phyloP scores from a whole-genome alignment of 64 coral and sea anemone species.

The Hydrozoanthus tunicans region DNA sequence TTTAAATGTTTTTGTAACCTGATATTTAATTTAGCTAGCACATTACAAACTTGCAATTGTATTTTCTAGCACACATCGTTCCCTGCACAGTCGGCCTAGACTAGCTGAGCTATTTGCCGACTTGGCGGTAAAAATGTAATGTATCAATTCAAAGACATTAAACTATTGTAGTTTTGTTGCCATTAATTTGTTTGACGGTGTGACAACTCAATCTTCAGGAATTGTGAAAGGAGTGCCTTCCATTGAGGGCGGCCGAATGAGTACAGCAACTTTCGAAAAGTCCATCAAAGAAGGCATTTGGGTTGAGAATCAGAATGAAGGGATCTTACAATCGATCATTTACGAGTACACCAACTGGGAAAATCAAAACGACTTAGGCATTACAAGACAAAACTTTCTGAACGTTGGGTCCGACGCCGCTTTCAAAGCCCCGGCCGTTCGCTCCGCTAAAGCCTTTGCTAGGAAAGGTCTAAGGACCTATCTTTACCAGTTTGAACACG shows the following conservation, averaged over 20 bases:
- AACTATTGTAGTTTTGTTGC: too few species aligned
- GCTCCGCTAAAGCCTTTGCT: slow-evolving; percentile 68
- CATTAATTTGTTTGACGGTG: too few species aligned
- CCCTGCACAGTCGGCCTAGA: too few species aligned
- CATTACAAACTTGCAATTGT: too few species aligned
- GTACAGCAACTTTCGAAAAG: slow-evolving; percentile 18
- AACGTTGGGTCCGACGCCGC: slow-evolving; percentile 64
- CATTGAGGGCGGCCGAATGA: slow-evolving; percentile 43
- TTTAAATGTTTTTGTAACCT: too few species aligned
- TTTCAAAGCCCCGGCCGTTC: slow-evolving; percentile 73
- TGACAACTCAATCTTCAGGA: slow-evolving; percentile 14
- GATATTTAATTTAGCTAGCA: too few species aligned
- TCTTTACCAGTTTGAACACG: slow-evolving; percentile 49
- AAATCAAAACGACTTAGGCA: slow-evolving; percentile 53
- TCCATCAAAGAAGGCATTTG: slow-evolving; percentile 53
- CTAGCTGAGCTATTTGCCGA: too few species aligned
- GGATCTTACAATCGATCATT: slow-evolving; percentile 53
- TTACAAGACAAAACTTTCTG: slow-evolving; percentile 59
- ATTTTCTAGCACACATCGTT: too few species aligned
- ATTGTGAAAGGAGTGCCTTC: slow-evolving; percentile 57
- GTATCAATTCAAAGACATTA: too few species aligned
- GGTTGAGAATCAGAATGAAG: slow-evolving; percentile 59
- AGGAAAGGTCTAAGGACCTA: slow-evolving; percentile 43
- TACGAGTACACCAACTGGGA: slow-evolving; percentile 77
- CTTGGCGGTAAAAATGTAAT: too few species aligned